phyloP scores from a whole-genome alignment of 2,888 invertebrate species.

The Ecliptopera silaceata region DNA sequence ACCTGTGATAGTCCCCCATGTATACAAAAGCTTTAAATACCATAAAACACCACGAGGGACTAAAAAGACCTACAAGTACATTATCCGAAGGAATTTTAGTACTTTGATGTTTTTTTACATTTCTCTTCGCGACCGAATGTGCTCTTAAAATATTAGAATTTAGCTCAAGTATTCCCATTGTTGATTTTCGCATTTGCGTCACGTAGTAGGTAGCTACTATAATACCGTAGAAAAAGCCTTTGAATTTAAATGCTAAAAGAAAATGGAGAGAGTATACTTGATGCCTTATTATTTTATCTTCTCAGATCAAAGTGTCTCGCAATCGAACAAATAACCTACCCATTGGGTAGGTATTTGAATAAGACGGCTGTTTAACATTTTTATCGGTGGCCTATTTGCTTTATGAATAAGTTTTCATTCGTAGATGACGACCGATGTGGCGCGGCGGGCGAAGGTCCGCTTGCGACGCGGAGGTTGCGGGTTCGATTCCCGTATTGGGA shows the following conservation, averaged over 20 bases:
- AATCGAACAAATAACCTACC: not conserved
- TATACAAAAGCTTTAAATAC: too few relatives aligned
- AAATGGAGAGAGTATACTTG: too few relatives aligned
- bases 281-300: not conserved
- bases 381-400: too few relatives aligned
- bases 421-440: too few relatives aligned
- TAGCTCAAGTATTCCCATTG: constrained; percentile 31
- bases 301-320: not conserved
- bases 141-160: constrained; percentile 30
- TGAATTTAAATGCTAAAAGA: constrained; percentile 24
- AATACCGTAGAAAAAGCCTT: constrained; percentile 51
- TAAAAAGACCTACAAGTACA: not conserved
- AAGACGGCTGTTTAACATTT: too few relatives aligned
- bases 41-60: too few relatives aligned
- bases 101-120: too few relatives aligned
- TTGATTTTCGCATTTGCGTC: constrained; percentile 54
- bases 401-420: not conserved
- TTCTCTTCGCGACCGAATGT: constrained; percentile 16
- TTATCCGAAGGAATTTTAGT: too few relatives aligned
- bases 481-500: too few relatives aligned
- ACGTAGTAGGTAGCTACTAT: constrained; percentile 46
- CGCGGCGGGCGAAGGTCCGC: too few relatives aligned
- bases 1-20: too few relatives aligned
- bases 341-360: not conserved
- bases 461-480: too few relatives aligned